These are phyloP conservation scores for Cisticola juncidis DNA, from an alignment of 2,113 vertebrate genomes.

Conservation along the genomic window DNA sequence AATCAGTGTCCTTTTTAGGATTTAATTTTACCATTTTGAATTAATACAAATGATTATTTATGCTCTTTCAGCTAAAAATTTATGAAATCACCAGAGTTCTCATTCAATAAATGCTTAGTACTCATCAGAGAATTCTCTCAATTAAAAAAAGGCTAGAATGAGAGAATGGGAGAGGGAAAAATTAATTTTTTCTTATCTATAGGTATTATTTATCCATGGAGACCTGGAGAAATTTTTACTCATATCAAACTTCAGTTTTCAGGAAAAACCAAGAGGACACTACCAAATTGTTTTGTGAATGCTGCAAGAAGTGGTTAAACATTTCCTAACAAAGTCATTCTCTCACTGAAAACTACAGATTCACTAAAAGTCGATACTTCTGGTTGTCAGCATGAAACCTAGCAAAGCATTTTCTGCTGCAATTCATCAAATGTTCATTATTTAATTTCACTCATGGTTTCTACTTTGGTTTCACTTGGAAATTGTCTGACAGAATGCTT, in stretches of 20 bases:
- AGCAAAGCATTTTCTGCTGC: neutral
- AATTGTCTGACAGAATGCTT: neutral
- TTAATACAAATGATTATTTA: conserved; percentile 3
- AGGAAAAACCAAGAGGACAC: neutral
- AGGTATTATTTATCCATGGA: conserved; percentile 23
- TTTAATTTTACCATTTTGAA: neutral
- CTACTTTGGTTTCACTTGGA: neutral
- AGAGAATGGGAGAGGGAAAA: neutral
- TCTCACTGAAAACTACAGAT: neutral
- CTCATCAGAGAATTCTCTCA: conserved; percentile 20
- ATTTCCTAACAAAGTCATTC: neutral
- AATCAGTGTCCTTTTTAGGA: neutral
- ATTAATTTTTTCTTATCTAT: neutral
- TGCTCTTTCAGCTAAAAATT: conserved; percentile 20
- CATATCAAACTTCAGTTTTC: neutral
- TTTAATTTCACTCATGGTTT: neutral
- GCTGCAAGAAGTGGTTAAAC: conserved; percentile 1
- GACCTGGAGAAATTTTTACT: neutral
- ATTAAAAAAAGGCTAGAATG: conserved; percentile 16
- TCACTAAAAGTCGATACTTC: neutral
- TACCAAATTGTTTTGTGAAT: neutral
- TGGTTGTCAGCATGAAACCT: neutral
- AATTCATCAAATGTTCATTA: neutral
- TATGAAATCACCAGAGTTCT: conserved; percentile 18
- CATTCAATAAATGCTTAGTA: conserved; percentile 25